Percentiles rank a stretch among this genome's conserved stretches.
Conservation (phyloP, 2,888 invertebrate genomes). For the Romanomermis culicivorax region DNA sequence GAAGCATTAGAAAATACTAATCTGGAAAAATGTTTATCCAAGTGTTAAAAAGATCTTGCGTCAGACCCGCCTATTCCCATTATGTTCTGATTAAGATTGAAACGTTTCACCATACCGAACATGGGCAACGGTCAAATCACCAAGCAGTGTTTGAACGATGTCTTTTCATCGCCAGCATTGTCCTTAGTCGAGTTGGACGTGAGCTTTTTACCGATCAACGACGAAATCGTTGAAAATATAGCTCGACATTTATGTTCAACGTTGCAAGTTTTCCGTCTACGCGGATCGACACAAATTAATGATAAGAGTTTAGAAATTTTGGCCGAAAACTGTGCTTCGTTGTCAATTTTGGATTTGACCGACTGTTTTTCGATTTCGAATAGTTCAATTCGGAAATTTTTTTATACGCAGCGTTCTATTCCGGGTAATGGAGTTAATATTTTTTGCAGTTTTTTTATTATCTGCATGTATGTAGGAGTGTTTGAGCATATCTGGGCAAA, state of each 20-base stretch:
- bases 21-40: too few species aligned
- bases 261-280: background rate
- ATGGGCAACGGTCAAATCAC: too few species aligned
- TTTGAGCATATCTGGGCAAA: too few species aligned
- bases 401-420: too few species aligned
- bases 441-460: too few species aligned
- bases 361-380: conserved; percentile 8
- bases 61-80: background rate
- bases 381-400: background rate
- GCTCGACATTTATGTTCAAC: background rate
- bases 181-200: background rate
- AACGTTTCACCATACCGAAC: background rate
- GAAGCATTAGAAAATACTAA: too few species aligned
- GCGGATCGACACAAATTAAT: conserved; percentile 4
- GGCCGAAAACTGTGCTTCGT: background rate
- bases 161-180: too few species aligned
- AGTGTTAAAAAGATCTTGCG: too few species aligned
- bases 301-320: conserved; percentile 4
- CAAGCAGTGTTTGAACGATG: too few species aligned
- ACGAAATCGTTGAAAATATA: background rate
- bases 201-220: background rate
- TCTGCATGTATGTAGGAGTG: too few species aligned
- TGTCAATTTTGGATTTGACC: conserved; percentile 8
- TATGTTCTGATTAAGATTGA: background rate
- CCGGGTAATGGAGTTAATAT: too few species aligned